Conservation (phyloP, 2,888 invertebrate genomes). For the Leptinotarsa peninsularis region DNA sequence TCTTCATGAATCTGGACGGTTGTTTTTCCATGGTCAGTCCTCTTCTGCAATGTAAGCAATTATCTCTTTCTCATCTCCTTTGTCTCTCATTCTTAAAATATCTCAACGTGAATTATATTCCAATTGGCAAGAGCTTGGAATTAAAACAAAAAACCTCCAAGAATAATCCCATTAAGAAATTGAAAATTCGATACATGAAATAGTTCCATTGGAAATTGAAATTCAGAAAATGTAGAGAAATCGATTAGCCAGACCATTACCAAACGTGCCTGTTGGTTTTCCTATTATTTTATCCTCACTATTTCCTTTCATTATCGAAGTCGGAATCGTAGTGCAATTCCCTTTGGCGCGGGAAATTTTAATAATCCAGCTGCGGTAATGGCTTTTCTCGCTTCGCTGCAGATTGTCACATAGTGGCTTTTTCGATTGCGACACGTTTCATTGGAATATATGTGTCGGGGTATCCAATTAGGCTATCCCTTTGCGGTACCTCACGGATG, state of each 20-base stretch:
- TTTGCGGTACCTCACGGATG: not conserved
- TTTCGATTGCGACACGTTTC: slow-evolving; percentile 7
- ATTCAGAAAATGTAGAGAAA: not conserved
- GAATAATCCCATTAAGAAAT: not conserved
- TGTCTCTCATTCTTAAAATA: too few species aligned
- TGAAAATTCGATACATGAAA: not conserved
- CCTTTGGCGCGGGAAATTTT: slow-evolving; percentile 23
- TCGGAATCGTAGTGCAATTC: slow-evolving; percentile 16
- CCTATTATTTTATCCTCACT: slow-evolving; percentile 15
- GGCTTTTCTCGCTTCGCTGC: slow-evolving; percentile 12
- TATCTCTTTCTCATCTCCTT: too few species aligned
- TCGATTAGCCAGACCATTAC: slow-evolving; percentile 12
- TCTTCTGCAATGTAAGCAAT: too few species aligned
- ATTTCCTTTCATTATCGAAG: slow-evolving; percentile 13
- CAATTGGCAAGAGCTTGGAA: too few species aligned
- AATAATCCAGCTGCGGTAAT: slow-evolving; percentile 19
- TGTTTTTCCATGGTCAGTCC: too few species aligned
- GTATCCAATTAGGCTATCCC: not conserved
- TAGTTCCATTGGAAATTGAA: not conserved
- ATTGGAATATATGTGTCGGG: slow-evolving; percentile 8
- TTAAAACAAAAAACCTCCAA: not conserved
- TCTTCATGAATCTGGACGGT: too few species aligned
- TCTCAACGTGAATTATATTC: too few species aligned
- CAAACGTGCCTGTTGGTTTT: slow-evolving; percentile 13
- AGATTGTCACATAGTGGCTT: slow-evolving; percentile 6